phyloP scores from a whole-genome alignment of 2,888 invertebrate species.

The Cantharis flavilabris region DNA sequence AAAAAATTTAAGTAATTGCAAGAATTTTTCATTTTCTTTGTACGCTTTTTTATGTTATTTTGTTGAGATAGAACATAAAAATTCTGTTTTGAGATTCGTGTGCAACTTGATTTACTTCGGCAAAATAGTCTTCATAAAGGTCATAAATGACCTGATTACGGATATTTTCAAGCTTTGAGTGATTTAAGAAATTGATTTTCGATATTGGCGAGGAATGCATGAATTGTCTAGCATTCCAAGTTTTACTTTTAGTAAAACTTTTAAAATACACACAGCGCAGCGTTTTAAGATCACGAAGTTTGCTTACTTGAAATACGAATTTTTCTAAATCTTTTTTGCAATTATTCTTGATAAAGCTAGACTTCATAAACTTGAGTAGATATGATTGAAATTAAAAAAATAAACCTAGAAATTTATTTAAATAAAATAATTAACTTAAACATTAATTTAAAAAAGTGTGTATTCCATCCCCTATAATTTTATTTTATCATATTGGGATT shows the following conservation, averaged over 20 bases:
- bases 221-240: neutral
- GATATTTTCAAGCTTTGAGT: slow-evolving; percentile 16
- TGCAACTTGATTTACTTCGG: slow-evolving; percentile 3
- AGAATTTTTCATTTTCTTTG: neutral
- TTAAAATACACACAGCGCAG: neutral
- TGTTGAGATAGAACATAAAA: neutral
- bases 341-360: neutral
- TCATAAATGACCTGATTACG: slow-evolving; percentile 26
- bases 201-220: slow-evolving; percentile 4
- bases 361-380: neutral
- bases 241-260: no score
- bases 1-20: neutral
- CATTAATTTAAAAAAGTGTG: neutral
- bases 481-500: neutral
- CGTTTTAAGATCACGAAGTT: neutral
- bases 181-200: slow-evolving; percentile 15
- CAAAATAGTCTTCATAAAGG: slow-evolving; percentile 14
- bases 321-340: neutral
- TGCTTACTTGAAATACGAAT: neutral
- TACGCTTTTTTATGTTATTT: neutral
- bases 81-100: slow-evolving; percentile 8
- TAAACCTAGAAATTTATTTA: neutral
- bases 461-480: neutral
- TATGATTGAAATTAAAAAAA: neutral
- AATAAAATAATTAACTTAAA: neutral